Evolutionary conservation across 2,113 vertebrate genomes (phyloP), one percentile per base, ranked within the genome.

Genomic region (Oreochromis spilurus): DNA sequence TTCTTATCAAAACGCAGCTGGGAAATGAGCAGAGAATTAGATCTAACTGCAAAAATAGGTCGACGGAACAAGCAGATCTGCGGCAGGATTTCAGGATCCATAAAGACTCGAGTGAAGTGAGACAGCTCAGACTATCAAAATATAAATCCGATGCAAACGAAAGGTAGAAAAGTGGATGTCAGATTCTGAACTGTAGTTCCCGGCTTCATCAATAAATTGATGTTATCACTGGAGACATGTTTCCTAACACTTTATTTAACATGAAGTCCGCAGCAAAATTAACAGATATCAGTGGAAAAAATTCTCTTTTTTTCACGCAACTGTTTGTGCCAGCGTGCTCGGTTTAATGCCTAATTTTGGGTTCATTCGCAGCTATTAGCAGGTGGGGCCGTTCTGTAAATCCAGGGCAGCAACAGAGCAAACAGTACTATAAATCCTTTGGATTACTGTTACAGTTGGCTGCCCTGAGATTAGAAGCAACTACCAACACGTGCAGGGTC

Each of bases 1-100:
- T 93, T 93, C 72, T 91, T 83, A 93, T 95, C 84, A 90, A 62
- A 84, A 75, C 45, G 2, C 93, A 88, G 87, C 91, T 85, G 89
- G 87, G 60, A 88, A 70, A 84, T 14, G 7, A 83, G 67, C 70
- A 26, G 81, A 85, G 90, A 87, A 91, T 90, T 88, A 80, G 84
- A 92, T 91, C 88, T 58, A 48, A 31, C 54, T 55, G 34, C 43
- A 86, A 75, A 91, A 94, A 65, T 77, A 77, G 72, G 84, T 85
- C 29, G 53, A 57, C 34, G 7, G 77, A 83, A 89, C 83, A 75
- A 88, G 90, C 11, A 52, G 87, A 57, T 86, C 58, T 12, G 78
- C 38, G 16, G 83, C 48, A 40, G 86, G 40, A 13, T n/a, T 57
- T 82, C 26, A 82, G 70, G 34, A 21, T 38, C 62, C 21, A 21